Base-by-base conservation (phyloP, 2,888 invertebrate species). In the Drosophila parthenogenetica region DNA sequence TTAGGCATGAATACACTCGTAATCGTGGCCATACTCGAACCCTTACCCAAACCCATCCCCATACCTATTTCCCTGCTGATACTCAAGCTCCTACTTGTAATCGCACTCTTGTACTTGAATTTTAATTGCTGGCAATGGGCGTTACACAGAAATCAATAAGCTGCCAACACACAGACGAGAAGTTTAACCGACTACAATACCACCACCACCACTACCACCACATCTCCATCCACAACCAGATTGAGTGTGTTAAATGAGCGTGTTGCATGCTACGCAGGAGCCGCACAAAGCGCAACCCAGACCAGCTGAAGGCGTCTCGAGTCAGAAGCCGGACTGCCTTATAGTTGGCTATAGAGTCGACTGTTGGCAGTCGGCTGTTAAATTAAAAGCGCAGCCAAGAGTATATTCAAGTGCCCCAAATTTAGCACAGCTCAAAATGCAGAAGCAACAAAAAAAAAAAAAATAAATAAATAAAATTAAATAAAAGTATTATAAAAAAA, bases 1-100 rank as follows among this genome's bases (percentile, higher is more conserved):
- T 85, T 85, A 76, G 80, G 83, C 83, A 64, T 71, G 62, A 72
- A 51, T 58, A 70, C 75, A 72, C 75, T 73, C n/a, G 54, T 54
- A 54, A 43, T 19, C 53, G 53, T 14, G 19, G 37, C 19, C 51
- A 39, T n/a, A 43, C 35, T 32, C 43, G 19, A 2, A 32, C 32
- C 17, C 43, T 1, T 8, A 19, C 13, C 17, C 32, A 11, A 0
- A 5, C 17, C 19, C 14, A 17, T 0, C 10, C n/a, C 17, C 14
- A 13, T 17, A 13, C 16, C n/a, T 14, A 10, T 2, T 8, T 29
- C 29, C 29, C 7, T 29, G 29, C 7, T 29, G 29, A 29, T 29
- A 29, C 29, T 29, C 29, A 8, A 29, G 13, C 16, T 48, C 40
- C 40, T 39, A n/a, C 22, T 51, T 17, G 19, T 37, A 37, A 22